Conservation (phyloP, 2,797 vertebrate species). For the Sebastes dallii region DNA sequence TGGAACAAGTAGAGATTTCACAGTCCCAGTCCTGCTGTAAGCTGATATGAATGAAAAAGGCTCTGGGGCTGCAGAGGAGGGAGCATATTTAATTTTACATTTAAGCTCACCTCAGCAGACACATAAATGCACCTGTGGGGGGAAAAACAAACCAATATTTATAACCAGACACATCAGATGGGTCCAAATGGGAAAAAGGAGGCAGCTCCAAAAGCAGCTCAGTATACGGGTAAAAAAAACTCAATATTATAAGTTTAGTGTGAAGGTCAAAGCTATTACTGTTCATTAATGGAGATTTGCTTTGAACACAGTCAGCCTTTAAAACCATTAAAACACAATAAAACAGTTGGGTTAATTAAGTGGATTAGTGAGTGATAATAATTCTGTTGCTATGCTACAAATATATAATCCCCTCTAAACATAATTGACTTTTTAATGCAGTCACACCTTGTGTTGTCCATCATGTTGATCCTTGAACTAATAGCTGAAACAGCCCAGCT, state of each 20-base stretch:
- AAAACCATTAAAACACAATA: conserved; percentile 3
- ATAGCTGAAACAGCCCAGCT: conserved; percentile 28
- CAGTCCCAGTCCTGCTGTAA: conserved; percentile 45
- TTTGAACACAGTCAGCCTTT: not conserved
- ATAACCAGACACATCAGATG: not conserved
- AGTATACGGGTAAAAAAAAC: conserved; percentile 6
- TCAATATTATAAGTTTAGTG: not conserved
- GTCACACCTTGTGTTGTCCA: conserved; percentile 25
- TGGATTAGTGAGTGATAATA: not conserved
- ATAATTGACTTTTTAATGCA: not conserved
- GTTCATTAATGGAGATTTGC: not conserved
- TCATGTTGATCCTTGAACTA: conserved; percentile 11
- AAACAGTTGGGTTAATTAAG: not conserved
- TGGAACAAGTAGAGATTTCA: conserved; percentile 61
- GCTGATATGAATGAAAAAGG: conserved; percentile 53
- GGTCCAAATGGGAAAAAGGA: not conserved
- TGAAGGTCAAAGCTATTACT: conserved; percentile 33
- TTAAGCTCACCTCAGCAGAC: conserved; percentile 6
- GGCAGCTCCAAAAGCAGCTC: not conserved
- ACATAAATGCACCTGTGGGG: conserved; percentile 6
- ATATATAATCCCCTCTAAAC: not conserved
- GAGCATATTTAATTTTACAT: conserved; percentile 23
- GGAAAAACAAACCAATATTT: conserved; percentile 15
- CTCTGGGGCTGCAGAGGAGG: conserved; percentile 13
- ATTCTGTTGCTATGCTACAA: not conserved